Conservation (phyloP, 2,797 vertebrate species). For the Acipenser transmontanus region DNA sequence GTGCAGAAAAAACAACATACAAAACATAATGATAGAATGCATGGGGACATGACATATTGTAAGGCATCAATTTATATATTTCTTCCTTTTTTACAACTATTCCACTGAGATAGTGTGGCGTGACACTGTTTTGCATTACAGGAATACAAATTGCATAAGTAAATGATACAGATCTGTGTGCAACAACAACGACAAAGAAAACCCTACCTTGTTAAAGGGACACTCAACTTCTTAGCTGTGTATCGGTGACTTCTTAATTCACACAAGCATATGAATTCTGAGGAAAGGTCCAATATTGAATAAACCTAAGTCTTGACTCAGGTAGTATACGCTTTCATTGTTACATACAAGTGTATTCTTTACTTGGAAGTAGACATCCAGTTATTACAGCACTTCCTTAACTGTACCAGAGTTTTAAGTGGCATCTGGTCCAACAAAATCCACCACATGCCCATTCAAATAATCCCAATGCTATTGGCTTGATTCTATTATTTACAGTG, state of each 20-base stretch:
- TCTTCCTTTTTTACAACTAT: conserved; percentile 27
- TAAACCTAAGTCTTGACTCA: too few relatives aligned
- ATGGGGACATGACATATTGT: conserved; percentile 27
- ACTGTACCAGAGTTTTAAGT: too few relatives aligned
- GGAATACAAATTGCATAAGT: conserved; percentile 56
- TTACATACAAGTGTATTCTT: too few relatives aligned
- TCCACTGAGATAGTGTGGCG: conserved; percentile 32
- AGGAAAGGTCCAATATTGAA: too few relatives aligned
- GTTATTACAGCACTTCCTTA: too few relatives aligned
- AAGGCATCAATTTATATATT: conserved; percentile 41
- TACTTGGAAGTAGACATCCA: too few relatives aligned
- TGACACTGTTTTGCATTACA: conserved; percentile 31
- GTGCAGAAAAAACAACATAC: conserved; percentile 10
- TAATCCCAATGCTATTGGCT: too few relatives aligned
- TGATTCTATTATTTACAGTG: too few relatives aligned
- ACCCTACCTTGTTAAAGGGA: conserved; percentile 31
- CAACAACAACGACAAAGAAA: conserved; percentile 37
- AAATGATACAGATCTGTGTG: conserved; percentile 43
- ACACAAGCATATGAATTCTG: conserved; percentile 17
- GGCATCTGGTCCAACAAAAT: too few relatives aligned
- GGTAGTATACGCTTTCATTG: too few relatives aligned
- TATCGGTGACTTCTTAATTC: conserved; percentile 17
- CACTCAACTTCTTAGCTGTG: conserved; percentile 15
- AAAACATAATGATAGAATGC: conserved; percentile 15
- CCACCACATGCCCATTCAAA: too few relatives aligned